These are phyloP conservation scores for Pagetopsis macropterus DNA, from an alignment of 2,797 vertebrate species.

Conservation along the genomic window DNA sequence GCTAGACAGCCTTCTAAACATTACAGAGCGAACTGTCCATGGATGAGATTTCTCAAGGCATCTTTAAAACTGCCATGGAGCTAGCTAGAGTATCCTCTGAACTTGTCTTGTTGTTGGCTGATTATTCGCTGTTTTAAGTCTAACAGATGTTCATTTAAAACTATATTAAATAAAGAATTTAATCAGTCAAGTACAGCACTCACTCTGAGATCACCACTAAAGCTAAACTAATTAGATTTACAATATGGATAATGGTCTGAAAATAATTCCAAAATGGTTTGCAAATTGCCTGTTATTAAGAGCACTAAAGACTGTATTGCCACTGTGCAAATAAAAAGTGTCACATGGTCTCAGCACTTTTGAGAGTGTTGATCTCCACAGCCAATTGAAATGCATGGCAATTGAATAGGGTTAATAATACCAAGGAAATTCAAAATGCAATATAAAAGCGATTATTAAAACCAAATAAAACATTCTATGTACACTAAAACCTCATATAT, in stretches of 20 bases:
- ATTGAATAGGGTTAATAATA: neutral
- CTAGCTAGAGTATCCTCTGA: slow-evolving; percentile 13
- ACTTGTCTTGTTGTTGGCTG: slow-evolving; percentile 7
- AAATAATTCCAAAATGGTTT: slow-evolving; percentile 48
- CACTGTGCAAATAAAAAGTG: slow-evolving; percentile 24
- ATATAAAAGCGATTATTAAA: neutral
- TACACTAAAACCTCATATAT: neutral
- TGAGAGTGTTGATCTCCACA: neutral
- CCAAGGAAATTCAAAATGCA: neutral
- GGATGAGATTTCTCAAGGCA: slow-evolving; percentile 35
- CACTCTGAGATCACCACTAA: slow-evolving; percentile 28
- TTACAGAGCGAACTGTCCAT: slow-evolving; percentile 44
- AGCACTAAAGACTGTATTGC: slow-evolving; percentile 35
- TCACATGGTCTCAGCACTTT: slow-evolving; percentile 21
- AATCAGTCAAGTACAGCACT: slow-evolving; percentile 26
- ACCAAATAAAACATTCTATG: neutral
- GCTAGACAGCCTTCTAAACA: slow-evolving; percentile 45
- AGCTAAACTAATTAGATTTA: slow-evolving; percentile 43
- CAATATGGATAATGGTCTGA: slow-evolving; percentile 45
- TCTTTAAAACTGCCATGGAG: slow-evolving; percentile 8
- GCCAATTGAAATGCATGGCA: neutral
- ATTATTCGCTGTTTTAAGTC: slow-evolving; percentile 22
- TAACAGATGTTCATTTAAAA: slow-evolving; percentile 42
- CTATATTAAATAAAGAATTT: slow-evolving; percentile 27
- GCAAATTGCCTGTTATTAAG: slow-evolving; percentile 46